Evolutionary conservation across 2,113 vertebrate species (phyloP).

Genomic region (Nibea albiflora): DNA sequence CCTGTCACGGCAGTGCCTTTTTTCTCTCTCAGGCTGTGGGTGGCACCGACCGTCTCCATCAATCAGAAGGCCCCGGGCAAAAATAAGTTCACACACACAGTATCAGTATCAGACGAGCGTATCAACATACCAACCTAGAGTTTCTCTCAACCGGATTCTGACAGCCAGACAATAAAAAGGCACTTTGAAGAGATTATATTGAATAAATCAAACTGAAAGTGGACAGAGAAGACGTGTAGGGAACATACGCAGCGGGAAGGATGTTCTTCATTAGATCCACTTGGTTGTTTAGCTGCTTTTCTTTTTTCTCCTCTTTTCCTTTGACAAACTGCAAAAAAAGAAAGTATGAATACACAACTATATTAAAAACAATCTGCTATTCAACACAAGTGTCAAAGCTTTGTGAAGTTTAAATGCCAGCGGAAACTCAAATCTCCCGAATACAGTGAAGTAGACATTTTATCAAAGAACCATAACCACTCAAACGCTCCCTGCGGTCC

Average conservation of each 20-base stretch:
- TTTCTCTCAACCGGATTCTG: neutral
- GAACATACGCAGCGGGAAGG: too few species aligned
- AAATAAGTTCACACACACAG: neutral
- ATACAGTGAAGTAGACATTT: neutral
- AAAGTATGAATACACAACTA: too few species aligned
- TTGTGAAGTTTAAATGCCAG: neutral
- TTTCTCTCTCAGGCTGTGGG: neutral
- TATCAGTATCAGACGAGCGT: neutral
- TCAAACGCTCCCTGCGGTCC: slow-evolving; percentile 26
- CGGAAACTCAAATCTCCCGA: neutral
- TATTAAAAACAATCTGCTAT: too few species aligned
- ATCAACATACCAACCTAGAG: neutral
- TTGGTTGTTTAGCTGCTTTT: too few species aligned
- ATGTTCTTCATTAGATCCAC: too few species aligned
- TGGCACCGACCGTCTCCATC: neutral
- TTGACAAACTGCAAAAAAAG: too few species aligned
- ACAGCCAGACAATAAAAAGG: neutral
- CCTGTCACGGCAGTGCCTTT: too few species aligned
- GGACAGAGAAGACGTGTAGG: too few species aligned
- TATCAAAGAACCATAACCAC: slow-evolving; percentile 6
- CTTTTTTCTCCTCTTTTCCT: too few species aligned
- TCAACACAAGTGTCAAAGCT: too few species aligned
- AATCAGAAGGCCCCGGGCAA: neutral
- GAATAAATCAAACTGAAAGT: neutral
- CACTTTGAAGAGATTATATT: neutral